Evolutionary conservation across 53 echinoderm and acorn worm species (phyloP).

Genomic region (Apostichopus leukothele): DNA sequence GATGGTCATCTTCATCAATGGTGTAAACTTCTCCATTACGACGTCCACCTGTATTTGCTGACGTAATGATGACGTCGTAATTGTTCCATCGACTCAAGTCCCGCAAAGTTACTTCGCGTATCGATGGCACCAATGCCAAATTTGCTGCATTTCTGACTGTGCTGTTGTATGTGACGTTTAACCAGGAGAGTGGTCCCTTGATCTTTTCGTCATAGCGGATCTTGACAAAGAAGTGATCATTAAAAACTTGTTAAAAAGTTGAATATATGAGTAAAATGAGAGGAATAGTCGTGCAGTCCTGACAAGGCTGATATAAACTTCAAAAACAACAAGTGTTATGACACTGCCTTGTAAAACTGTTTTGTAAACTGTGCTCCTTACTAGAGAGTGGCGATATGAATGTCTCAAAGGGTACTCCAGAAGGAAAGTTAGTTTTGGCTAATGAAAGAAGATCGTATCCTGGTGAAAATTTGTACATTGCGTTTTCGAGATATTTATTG

Average conservation of each 20-base stretch:
- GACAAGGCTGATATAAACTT: no score
- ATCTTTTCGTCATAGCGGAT: neutral
- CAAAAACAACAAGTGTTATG: no score
- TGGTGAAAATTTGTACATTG: no score
- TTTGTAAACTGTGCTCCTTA: no score
- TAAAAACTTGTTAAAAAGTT: neutral
- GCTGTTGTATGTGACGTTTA: neutral
- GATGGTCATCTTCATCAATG: slow-evolving; percentile 4
- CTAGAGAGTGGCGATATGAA: no score
- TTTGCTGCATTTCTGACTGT: neutral
- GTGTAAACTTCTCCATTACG: neutral
- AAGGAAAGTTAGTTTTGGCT: no score
- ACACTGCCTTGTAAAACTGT: no score
- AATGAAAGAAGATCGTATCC: no score
- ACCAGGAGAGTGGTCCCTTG: neutral
- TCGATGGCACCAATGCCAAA: neutral
- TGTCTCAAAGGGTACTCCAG: no score
- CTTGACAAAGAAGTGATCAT: neutral
- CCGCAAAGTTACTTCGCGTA: neutral
- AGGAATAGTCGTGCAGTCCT: no score
- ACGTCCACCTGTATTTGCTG: slow-evolving; percentile 2
- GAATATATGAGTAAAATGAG: no score
- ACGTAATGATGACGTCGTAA: neutral
- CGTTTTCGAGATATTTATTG: no score
- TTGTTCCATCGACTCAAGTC: slow-evolving; percentile 13